Conservation (phyloP, 2,797 vertebrate genomes). For the Heteromormyrus szaboi region DNA sequence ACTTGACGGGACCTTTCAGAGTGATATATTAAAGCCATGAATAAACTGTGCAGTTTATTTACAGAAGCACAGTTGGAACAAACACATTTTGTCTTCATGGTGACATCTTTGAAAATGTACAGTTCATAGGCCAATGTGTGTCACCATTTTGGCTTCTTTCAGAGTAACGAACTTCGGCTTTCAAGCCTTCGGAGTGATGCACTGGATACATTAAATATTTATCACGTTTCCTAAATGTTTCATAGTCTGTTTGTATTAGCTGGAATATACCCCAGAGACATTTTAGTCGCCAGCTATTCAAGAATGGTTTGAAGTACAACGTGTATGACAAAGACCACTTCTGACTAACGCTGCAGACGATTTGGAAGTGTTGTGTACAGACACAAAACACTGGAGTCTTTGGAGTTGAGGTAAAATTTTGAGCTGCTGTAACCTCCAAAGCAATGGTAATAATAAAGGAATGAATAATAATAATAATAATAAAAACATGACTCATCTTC, state of each 20-base stretch:
- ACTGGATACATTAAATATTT: not conserved
- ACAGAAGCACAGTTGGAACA: not conserved
- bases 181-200: not conserved
- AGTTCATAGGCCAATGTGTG: not conserved
- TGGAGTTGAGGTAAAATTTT: too few species aligned
- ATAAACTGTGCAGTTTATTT: not conserved
- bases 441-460: not conserved
- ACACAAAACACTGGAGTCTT: not conserved
- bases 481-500: not conserved
- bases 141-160: not conserved
- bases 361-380: not conserved
- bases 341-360: not conserved
- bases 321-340: not conserved
- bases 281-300: not conserved
- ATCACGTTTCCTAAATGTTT: conserved; percentile 2
- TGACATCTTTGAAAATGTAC: not conserved
- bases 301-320: not conserved
- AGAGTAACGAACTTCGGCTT: too few species aligned
- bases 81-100: not conserved
- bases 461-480: not conserved
- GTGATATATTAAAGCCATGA: not conserved
- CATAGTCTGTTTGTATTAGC: conserved; percentile 14
- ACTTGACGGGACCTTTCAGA: not conserved
- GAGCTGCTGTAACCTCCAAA: not conserved
- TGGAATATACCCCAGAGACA: not conserved